Conservation (phyloP, 2,888 invertebrate species). For the Callyntrura guangdongensis region DNA sequence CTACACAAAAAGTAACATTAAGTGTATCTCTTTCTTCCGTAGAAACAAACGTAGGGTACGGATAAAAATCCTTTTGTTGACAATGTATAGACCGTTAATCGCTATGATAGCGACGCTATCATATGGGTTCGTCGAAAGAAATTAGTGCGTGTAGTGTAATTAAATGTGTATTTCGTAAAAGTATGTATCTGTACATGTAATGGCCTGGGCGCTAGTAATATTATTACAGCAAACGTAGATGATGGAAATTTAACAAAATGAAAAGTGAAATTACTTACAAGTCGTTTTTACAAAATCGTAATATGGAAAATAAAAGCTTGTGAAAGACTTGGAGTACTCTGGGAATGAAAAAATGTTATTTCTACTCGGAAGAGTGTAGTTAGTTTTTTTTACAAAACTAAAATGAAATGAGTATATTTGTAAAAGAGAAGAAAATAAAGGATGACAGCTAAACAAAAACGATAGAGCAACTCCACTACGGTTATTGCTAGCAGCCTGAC, state of each 20-base stretch:
- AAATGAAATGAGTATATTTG: slow-evolving; percentile 12
- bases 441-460: slow-evolving; percentile 27
- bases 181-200: neutral
- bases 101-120: no score
- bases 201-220: slow-evolving; percentile 36
- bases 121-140: neutral
- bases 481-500: slow-evolving; percentile 7
- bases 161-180: neutral
- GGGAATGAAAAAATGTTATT: slow-evolving; percentile 64
- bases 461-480: neutral
- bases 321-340: slow-evolving; percentile 68
- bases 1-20: slow-evolving; percentile 3
- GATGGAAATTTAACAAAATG: neutral
- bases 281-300: slow-evolving; percentile 18
- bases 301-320: slow-evolving; percentile 53
- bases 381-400: slow-evolving; percentile 12
- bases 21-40: neutral
- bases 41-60: neutral
- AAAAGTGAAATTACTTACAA: slow-evolving; percentile 9
- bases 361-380: neutral
- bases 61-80: slow-evolving; percentile 40
- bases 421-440: slow-evolving; percentile 42
- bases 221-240: slow-evolving; percentile 51
- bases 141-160: neutral
- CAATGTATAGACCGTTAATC: slow-evolving; percentile 38